Conservation (phyloP, 1,140 invertebrate genomes). For the Drosophila asahinai region DNA sequence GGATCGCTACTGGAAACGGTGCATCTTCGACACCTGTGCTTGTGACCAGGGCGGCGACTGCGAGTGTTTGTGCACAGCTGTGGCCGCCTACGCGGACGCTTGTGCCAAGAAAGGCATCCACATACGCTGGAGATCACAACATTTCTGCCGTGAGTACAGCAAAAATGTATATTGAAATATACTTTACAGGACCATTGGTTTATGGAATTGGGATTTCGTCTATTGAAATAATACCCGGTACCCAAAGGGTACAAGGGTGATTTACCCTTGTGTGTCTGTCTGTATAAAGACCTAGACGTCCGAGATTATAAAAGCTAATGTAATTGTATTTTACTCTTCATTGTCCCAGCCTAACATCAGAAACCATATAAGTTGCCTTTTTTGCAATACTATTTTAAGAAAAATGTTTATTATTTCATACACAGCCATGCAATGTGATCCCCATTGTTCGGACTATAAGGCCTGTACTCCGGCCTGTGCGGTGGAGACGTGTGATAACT, state of each 20-base stretch:
- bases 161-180: neutral
- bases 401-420: neutral
- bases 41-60: constrained; percentile 96
- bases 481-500: constrained; percentile 92
- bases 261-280: too few species aligned
- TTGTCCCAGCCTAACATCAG: neutral
- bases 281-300: neutral
- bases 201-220: too few species aligned
- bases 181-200: too few species aligned
- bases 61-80: constrained; percentile 94
- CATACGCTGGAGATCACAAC: constrained; percentile 92
- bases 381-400: neutral
- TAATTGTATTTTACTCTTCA: neutral
- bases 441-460: constrained; percentile 91
- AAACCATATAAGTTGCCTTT: neutral
- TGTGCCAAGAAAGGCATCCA: constrained; percentile 90
- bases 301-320: neutral
- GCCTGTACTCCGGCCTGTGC: constrained; percentile 93
- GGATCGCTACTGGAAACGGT: constrained; percentile 89
- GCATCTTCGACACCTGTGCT: constrained; percentile 93
- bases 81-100: constrained; percentile 93
- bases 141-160: constrained; percentile 91
- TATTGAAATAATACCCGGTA: too few species aligned
- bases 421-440: constrained; percentile 94
- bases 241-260: too few species aligned